Conservation (phyloP, 2,888 invertebrate genomes). For the Cantharis nigra region DNA sequence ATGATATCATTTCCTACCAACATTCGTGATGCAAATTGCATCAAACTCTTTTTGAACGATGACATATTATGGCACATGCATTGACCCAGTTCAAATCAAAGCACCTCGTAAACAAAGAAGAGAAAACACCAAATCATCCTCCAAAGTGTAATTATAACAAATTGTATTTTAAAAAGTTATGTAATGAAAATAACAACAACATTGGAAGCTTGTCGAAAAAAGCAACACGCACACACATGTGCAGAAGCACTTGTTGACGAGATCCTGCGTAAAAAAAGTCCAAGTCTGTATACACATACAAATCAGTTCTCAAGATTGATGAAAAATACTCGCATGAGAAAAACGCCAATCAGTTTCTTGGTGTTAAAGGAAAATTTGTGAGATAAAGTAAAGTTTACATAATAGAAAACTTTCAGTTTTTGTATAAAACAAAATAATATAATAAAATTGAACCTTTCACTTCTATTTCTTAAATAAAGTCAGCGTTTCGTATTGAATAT, state of each 20-base stretch:
- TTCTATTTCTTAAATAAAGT: background rate
- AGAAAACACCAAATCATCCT: background rate
- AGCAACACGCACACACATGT: background rate
- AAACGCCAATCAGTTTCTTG: background rate
- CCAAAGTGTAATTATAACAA: background rate
- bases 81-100: background rate
- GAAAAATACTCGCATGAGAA: background rate
- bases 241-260: background rate
- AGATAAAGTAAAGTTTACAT: background rate
- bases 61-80: background rate
- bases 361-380: background rate
- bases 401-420: constrained; percentile 1
- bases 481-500: background rate
- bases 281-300: background rate
- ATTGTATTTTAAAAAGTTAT: background rate
- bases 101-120: background rate
- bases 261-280: background rate
- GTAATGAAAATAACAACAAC: background rate
- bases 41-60: background rate
- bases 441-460: background rate
- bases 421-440: background rate
- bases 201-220: background rate
- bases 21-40: background rate
- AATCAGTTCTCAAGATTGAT: background rate
- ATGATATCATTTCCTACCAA: constrained; percentile 14